Evolutionary conservation across 2,888 invertebrate species (phyloP).

Genomic region (Orchesellides sinensis): DNA sequence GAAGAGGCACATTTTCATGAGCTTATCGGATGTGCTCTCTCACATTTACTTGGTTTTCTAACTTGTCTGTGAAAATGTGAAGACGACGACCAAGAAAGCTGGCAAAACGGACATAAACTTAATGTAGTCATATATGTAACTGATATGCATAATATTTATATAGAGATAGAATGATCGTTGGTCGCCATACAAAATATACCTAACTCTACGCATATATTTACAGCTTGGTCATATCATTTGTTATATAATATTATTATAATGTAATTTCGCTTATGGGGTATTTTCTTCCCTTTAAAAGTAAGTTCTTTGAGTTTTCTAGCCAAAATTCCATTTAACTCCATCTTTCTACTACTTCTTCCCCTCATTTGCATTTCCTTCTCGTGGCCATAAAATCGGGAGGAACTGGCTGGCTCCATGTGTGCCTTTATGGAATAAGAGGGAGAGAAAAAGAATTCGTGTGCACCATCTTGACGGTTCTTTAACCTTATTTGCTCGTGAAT

Average conservation of each 20-base stretch:
- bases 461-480: constrained; percentile 62
- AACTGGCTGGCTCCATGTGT: constrained; percentile 21
- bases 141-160: not conserved
- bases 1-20: constrained; percentile 72
- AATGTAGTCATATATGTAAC: too few relatives aligned
- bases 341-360: constrained; percentile 42
- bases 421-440: constrained; percentile 15
- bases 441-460: constrained; percentile 45
- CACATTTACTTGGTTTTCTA: constrained; percentile 59
- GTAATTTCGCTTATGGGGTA: constrained; percentile 66
- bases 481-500: constrained; percentile 62
- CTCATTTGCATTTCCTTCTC: constrained; percentile 65
- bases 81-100: constrained; percentile 62
- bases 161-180: not conserved
- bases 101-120: too few relatives aligned
- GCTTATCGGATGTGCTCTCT: constrained; percentile 66
- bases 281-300: constrained; percentile 61
- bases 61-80: constrained; percentile 65
- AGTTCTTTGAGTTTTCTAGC: constrained; percentile 54
- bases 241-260: constrained; percentile 67
- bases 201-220: constrained; percentile 62
- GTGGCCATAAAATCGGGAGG: constrained; percentile 53
- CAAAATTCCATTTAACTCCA: constrained; percentile 60
- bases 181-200: constrained; percentile 40
- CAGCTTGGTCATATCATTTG: constrained; percentile 61